Base-by-base conservation (phyloP, 2,797 vertebrate genomes). In the Chaunax sp. region DNA sequence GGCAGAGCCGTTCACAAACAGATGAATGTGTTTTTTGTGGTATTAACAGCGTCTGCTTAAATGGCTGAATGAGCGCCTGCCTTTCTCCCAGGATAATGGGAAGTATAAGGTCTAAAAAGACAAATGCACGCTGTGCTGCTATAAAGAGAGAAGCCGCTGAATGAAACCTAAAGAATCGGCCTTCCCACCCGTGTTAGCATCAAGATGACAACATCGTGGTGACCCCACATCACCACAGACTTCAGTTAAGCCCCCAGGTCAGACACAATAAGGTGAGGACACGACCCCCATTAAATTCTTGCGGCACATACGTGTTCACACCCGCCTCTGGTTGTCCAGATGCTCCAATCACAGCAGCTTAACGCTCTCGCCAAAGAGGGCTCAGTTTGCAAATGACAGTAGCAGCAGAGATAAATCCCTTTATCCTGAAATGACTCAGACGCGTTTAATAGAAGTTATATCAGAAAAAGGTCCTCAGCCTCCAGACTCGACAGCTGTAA, bases 251-350 rank as follows among this genome's bases (percentile, higher is more conserved):
- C 75, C 58, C n/a, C 28, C 43, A 44, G 72, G 80, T 82, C 77
- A 41, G 38, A 81, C 54, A 81, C 77, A 85, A 83, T 82, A 81
- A 75, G 70, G 71, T 68, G 52, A 71, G 80, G 81, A 83, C 75
- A 56, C 50, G 77, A 86, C 81, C 74, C 59, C 61, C 22, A 81
- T 85, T 86, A 86, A 78, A 87, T 66, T 72, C 72, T 67, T 38
- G 54, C 69, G 69, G 67, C 72, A 72, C 72, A 75, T 61, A 75
- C 20, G 11, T 65, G 55, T 62, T 69, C 26, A 18, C 35, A 10
- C 52, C n/a, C 18, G 7, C 44, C 55, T 46, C 37, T 30, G 64
- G 40, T 43, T 12, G 38, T 77, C 59, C 72, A 81, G 77, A 77
- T 74, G 72, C 66, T 64, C n/a, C 40, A 14, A 38, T 80, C 18